Conservation (phyloP, 2,113 vertebrate species). For the Amazona guildingii region DNA sequence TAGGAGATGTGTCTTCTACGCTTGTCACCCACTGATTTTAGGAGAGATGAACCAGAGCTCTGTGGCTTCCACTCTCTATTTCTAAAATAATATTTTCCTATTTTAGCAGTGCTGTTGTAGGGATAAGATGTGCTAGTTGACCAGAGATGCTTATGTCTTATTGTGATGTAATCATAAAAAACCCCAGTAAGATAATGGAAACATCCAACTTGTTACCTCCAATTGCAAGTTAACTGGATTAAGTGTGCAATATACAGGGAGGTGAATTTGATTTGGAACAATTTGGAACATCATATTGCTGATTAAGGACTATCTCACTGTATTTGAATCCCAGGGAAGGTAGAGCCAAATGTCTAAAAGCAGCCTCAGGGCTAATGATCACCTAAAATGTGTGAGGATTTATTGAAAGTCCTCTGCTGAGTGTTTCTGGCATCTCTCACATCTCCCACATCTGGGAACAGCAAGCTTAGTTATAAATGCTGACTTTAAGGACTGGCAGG, state of each 20-base stretch:
- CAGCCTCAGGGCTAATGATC: background rate
- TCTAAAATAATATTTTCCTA: background rate
- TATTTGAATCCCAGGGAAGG: background rate
- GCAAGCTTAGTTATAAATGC: background rate
- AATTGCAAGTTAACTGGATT: background rate
- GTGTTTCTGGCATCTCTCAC: background rate
- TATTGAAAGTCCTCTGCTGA: background rate
- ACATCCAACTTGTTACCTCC: background rate
- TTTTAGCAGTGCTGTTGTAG: background rate
- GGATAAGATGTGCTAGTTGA: background rate
- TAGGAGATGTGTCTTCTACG: background rate
- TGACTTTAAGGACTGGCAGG: background rate
- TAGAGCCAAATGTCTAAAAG: background rate
- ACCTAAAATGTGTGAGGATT: background rate
- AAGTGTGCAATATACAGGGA: background rate
- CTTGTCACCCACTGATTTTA: background rate
- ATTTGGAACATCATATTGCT: background rate
- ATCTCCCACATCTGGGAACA: background rate
- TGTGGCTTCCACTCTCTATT: background rate
- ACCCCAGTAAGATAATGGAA: background rate
- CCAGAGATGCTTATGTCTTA: background rate
- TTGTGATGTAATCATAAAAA: background rate
- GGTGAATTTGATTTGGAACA: background rate
- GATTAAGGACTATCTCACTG: background rate
- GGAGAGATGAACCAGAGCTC: background rate